Evolutionary conservation across 2,797 vertebrate genomes (phyloP), one percentile per base, ranked within the genome.

Genomic region (Natrix natrix): DNA sequence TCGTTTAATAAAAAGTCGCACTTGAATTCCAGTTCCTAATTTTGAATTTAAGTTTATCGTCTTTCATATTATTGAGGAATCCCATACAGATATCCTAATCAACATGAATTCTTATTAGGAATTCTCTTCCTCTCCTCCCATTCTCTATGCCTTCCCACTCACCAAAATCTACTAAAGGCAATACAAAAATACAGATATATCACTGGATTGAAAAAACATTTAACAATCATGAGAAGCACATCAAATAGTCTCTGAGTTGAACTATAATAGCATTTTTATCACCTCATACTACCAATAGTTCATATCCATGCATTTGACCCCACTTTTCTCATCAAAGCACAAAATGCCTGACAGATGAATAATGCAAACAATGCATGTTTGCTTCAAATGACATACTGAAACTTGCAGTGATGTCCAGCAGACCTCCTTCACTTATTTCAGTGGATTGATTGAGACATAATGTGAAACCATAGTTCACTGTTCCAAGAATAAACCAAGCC

Each of bases 1-100:
- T 91, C 8, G 32, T 87, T 87, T 22, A 63, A 78, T 78, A 78
- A 78, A 43, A 91, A 92, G 63, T 26, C 10, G 91, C 94, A n/a
- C 57, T 11, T 60, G 54, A 93, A 83, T 56, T 4, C 20, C 28
- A 14, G 32, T 5, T 66, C 2, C 17, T 1, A 86, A 88, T 24
- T 86, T 56, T 94, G 69, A 92, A 43, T 55, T 56, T 91, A 86
- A 91, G 57, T 83, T 78, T 54, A 60, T 24, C 55, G 55, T n/a
- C 8, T 52, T 86, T 56, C 48, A 8, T 0, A 63, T 90, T 52
- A 48, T 87, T 32, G 63, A 10, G 56, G 86, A 43, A 32, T 52
- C 20, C 61, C 59, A 57, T 24, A 55, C 48, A 52, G 12, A 90
- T 56, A 32, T 88, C n/a, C 54, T 0, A 0, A 3, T 63, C 3